phyloP scores from a whole-genome alignment of 1,140 invertebrate genomes.

The Popillia japonica region DNA sequence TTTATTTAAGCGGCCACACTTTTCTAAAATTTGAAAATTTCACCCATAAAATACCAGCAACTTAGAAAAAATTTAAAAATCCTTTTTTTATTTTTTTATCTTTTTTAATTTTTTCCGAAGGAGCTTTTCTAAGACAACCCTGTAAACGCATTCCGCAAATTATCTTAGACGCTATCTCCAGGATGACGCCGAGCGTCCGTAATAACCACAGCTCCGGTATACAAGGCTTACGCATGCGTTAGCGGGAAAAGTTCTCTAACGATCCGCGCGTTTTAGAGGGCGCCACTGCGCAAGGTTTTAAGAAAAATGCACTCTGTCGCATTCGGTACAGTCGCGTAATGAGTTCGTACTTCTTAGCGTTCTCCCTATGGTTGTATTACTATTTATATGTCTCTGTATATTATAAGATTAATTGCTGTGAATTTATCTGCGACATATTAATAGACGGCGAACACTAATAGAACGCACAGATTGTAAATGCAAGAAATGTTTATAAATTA shows the following conservation, averaged over 20 bases:
- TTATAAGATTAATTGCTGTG: too few relatives aligned
- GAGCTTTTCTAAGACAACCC: slow-evolving; percentile 37
- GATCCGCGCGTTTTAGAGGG: slow-evolving; percentile 56
- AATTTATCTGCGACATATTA: too few relatives aligned
- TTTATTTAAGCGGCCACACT: too few relatives aligned
- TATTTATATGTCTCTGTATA: not conserved
- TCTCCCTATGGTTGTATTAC: not conserved
- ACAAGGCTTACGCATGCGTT: slow-evolving; percentile 53
- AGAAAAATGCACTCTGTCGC: slow-evolving; percentile 59
- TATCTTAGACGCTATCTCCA: slow-evolving; percentile 28
- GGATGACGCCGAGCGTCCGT: not conserved
- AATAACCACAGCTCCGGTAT: not conserved
- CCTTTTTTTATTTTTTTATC: slow-evolving; percentile 38
- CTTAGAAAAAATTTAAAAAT: not conserved
- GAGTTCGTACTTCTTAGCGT: slow-evolving; percentile 44
- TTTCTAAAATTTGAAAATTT: too few relatives aligned
- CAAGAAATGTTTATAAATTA: too few relatives aligned
- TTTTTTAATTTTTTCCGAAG: slow-evolving; percentile 43
- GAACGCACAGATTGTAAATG: too few relatives aligned
- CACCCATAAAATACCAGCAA: too few relatives aligned
- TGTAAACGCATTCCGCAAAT: not conserved
- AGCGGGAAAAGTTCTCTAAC: slow-evolving; percentile 52
- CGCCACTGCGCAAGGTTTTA: slow-evolving; percentile 56
- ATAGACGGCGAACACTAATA: too few relatives aligned
- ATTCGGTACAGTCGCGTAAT: slow-evolving; percentile 55